Evolutionary conservation across 2,113 vertebrate genomes (phyloP).

Genomic region (Mirza zaza): DNA sequence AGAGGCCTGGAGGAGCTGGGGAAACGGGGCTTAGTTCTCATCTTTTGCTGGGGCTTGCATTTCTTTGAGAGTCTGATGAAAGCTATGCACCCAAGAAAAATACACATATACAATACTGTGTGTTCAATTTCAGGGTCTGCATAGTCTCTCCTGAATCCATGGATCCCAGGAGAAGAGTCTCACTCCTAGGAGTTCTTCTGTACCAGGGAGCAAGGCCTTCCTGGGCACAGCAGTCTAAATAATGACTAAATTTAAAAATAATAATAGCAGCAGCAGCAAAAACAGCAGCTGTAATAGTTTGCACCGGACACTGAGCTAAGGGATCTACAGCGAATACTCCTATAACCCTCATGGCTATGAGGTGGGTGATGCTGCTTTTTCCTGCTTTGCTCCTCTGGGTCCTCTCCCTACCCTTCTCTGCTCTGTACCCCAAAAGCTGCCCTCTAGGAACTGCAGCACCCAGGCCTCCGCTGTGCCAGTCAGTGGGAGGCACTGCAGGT

Average conservation of each 20-base stretch:
- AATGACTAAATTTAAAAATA: not conserved
- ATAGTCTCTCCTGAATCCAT: not conserved
- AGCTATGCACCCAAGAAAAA: not conserved
- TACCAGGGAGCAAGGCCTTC: not conserved
- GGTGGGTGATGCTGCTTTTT: not conserved
- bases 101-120: not conserved
- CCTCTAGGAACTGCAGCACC: not conserved
- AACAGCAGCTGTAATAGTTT: not conserved
- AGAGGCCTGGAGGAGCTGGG: not conserved
- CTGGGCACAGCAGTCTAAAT: not conserved
- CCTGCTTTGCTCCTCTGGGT: not conserved
- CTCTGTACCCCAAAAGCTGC: not conserved
- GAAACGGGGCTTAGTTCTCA: not conserved
- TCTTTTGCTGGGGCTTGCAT: not conserved
- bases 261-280: not conserved
- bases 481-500: not conserved
- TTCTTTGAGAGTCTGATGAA: not conserved
- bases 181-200: not conserved
- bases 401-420: not conserved
- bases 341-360: too few relatives aligned
- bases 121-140: not conserved
- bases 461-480: rapidly evolving
- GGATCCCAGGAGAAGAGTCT: not conserved
- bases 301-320: rapidly evolving
- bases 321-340: not conserved